Base-by-base conservation (phyloP, 2,113 vertebrate species). In the Scortum barcoo region DNA sequence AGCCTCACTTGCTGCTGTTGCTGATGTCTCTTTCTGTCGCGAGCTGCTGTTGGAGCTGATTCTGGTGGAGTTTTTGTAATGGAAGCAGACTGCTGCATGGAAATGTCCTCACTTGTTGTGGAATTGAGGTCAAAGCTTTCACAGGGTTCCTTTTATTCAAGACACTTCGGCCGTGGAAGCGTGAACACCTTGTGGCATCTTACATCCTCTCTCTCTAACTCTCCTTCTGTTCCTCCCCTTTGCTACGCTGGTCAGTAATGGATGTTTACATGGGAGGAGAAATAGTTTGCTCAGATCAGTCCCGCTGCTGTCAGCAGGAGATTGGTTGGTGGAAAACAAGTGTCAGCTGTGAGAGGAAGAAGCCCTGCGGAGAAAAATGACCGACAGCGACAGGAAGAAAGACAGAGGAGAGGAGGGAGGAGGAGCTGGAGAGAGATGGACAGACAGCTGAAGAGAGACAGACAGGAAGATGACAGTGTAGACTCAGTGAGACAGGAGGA, bases 251-350 rank as follows among this genome's bases (percentile, higher is more conserved):
- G 62, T 88, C 82, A 68, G 72, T 85, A 81, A 88, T 88, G 30
- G 69, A 89, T 78, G 88, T 85, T 88, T 82, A 76, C 86, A 84
- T 46, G 63, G 54, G 69, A 24, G 40, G 46, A 80, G 80, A 70
- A 78, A 84, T 40, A 54, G 78, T 86, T 86, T 84, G 68, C 54
- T 81, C 61, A 75, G 79, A 81, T 85, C 62, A 67, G 72, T 17
- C n/a, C 36, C 1, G 28, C 61, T 36, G 72, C 83, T 87, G 87
- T 86, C 88, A 81, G 82, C 73, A 12, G 80, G 80, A 87, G 77
- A 81, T 81, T 63, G 78, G 66, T 46, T 42, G 33, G 36, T n/a
- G 50, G 36, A 65, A 40, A 78, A 62, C 56, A 73, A 75, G 71
- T 53, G 78, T 77, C 68, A 56, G 69, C 69, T 20, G 71, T 74